A percentile compares a stretch with the other conserved stretches of the same genome.
phyloP scores from a whole-genome alignment of 2,888 invertebrate genomes.

The Dyspetes luteomarginatus region DNA sequence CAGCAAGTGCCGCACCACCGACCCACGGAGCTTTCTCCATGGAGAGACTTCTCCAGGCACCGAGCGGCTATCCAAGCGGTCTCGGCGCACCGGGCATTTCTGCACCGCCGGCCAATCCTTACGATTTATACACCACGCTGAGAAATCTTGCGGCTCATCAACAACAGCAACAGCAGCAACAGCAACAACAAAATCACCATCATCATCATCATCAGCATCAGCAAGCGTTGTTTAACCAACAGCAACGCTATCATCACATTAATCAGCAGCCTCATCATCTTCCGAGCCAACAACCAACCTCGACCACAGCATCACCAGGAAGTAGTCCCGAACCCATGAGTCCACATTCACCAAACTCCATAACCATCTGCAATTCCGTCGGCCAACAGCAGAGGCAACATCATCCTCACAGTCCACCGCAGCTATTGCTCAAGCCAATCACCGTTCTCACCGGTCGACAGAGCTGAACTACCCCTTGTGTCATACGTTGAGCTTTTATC shows the following conservation, averaged over 20 bases:
- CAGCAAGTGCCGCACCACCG: constrained; percentile 81
- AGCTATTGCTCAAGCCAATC: constrained; percentile 81
- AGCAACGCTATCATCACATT: constrained; percentile 70
- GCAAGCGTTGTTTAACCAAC: constrained; percentile 67
- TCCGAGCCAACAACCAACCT: constrained; percentile 75
- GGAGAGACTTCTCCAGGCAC: constrained; percentile 82
- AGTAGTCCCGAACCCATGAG: constrained; percentile 85
- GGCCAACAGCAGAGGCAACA: constrained; percentile 79
- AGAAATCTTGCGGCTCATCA: constrained; percentile 84
- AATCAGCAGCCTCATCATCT: constrained; percentile 68
- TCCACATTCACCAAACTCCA: constrained; percentile 81
- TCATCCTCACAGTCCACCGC: constrained; percentile 80
- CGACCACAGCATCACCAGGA: constrained; percentile 81
- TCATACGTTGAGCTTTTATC: constrained; percentile 5
- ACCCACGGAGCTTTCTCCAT: constrained; percentile 84
- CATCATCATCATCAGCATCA: constrained; percentile 74
- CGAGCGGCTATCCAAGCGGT: constrained; percentile 70
- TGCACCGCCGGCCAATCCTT: constrained; percentile 75
- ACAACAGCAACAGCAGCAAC: constrained; percentile 75
- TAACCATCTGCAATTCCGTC: constrained; percentile 83
- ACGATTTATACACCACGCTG: constrained; percentile 84
- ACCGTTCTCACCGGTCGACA: constrained; percentile 81
- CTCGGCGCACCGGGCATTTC: constrained; percentile 69
- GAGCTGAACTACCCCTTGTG: constrained; percentile 74
- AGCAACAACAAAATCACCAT: constrained; percentile 76